These are phyloP conservation scores for Melanostigma gelatinosum DNA, from an alignment of 2,113 vertebrate genomes.

Conservation along the genomic window DNA sequence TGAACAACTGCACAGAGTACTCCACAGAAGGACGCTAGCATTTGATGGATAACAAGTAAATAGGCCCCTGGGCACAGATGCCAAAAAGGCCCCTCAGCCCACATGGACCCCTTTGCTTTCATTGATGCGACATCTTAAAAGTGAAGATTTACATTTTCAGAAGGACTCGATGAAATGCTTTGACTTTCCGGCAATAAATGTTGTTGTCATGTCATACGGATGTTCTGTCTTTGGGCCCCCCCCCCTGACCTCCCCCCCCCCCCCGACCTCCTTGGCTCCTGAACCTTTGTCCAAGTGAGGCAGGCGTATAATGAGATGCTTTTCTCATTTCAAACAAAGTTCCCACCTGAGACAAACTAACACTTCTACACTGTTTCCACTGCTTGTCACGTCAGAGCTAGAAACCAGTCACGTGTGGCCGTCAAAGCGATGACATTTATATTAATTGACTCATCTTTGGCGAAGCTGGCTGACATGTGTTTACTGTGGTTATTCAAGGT, in stretches of 20 bases:
- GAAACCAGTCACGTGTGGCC: slow-evolving; percentile 18
- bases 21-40: background rate
- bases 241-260: background rate
- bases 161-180: background rate
- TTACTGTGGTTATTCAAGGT: slow-evolving; percentile 58
- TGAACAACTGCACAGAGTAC: background rate
- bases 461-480: slow-evolving; percentile 39
- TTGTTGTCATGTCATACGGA: background rate
- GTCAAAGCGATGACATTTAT: slow-evolving; percentile 10
- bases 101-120: background rate
- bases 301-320: background rate
- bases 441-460: slow-evolving; percentile 35
- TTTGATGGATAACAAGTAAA: background rate
- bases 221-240: background rate
- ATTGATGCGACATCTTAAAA: slow-evolving; percentile 14
- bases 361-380: background rate
- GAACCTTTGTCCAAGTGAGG: background rate
- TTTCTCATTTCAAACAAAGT: slow-evolving; percentile 22
- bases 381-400: slow-evolving; percentile 28
- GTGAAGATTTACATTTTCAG: slow-evolving; percentile 8
- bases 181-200: background rate
- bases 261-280: background rate
- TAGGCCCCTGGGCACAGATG: background rate
- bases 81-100: background rate
- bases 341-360: background rate